Base-by-base conservation (phyloP, 2,888 invertebrate species). In the Mechanitis messenoides region DNA sequence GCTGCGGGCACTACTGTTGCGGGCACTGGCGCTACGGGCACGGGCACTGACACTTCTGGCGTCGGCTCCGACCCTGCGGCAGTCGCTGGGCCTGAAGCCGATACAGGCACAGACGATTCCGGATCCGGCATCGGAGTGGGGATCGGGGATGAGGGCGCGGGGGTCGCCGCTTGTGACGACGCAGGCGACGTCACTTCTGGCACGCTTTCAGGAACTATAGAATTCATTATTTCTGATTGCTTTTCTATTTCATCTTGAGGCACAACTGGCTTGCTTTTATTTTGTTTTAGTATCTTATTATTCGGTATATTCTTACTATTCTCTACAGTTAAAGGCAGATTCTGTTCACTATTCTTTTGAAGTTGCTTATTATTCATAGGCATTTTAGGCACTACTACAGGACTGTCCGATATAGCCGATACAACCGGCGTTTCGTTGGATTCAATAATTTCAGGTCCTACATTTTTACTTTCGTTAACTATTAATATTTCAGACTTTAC, bases 361-460 rank as follows among this genome's bases (percentile, higher is more conserved):
- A 75, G 73, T 76, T 83, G 84, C 76, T 87, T 88, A 75, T 78
- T 71, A 75, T 79, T 85, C 67, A 81, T 74, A 77, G 91, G 84
- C 80, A 89, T 80, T 85, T 90, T 91, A 77, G 91, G 91, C 80
- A 92, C 92, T 79, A 92, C 92, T 79, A 92, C 92, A 73, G 93
- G 93, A 72, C 92, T 93, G 75, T 94, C 93, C 61, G 93, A 92
- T 85, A 93, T 93, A 67, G 94, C 94, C 66, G 94, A 94, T 61
- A 94, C 94, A 68, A 94, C 91, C 54, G 94, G 94, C 38, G 93
- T 92, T 74, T 89, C 89, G 70, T 73, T 81, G 67, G 79, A 70
- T 74, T 84, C 83, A 75, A 78, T 81, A 79, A 77, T 76, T 77
- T 88, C 87, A 73, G 79, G 69, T 74, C 79, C 87, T 78, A 83